Evolutionary conservation across 2,113 vertebrate species (phyloP), one percentile per base, ranked within the genome.

Genomic region (Nettapus auritus): DNA sequence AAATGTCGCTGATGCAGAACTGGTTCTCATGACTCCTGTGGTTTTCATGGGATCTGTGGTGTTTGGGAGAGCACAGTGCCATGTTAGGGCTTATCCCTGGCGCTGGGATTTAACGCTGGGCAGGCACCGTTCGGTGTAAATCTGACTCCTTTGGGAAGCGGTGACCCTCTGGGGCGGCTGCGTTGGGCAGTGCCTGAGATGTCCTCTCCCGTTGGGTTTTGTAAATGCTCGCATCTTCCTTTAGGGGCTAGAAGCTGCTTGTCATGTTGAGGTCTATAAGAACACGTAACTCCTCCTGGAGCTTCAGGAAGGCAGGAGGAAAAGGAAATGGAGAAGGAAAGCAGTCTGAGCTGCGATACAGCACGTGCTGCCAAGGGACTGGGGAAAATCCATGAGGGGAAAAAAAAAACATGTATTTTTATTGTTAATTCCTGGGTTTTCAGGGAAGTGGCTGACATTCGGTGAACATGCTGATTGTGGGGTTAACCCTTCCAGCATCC

Each of bases 191-290:
- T 29, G 14, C 38, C 66, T 9, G 34, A 29, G 52, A 56, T 64
- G 59, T 11, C 23, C 33, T 25, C 1, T 38, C 53, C 56, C 3
- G 0, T 0, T 20, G 85, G 59, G 3, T 3, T 83, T 86, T 36
- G 1, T 42, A 38, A 38, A 33, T 3, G 15, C 3, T 0, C 3
- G 4, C 0, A 3, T 17, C 40, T 33, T 48, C 67, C 10, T n/a
- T 52, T 7, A 40, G 48, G 56, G 36, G 6, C 15, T 52, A n/a
- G 67, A 59, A 52, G 5, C 9, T 36, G 53, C 67, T 19, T 82
- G 67, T 68, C 3, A 0, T 31, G 33, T 38, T 66, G 67, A 60
- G 22, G 5, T 57, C 71, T 66, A 13, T 23, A 53, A 21, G 78
- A 69, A 8, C 21, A 11, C 0, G 1, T 0, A 13, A 23, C 14